Evolutionary conservation across 2,888 invertebrate species (phyloP), one percentile per base, ranked within the genome.

Genomic region (Siphlonurus alternatus): DNA sequence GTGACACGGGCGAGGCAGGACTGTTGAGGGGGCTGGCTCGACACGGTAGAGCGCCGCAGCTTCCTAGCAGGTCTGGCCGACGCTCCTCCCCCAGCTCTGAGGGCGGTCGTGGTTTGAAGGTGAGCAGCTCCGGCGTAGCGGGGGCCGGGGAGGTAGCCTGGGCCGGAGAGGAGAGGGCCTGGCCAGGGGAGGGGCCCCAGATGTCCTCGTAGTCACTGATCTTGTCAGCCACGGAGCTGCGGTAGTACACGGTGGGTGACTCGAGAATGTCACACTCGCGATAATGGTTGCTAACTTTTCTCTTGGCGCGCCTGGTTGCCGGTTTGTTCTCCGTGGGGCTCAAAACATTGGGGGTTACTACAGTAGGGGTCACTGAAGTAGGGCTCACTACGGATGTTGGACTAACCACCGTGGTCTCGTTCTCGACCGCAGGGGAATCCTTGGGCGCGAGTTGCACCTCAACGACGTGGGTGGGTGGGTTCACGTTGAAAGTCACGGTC

Each of bases 201-300:
- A 95, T 87, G 74, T 95, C 95, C 77, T 95, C 95, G 73, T 95
- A 95, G 76, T 95, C 95, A 70, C 93, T 93, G 60, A 90, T 87
- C 78, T 94, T 94, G 73, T 95, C 95, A 67, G 89, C 88, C 38
- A 94, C 80, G 1, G 89, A 88, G 75, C 93, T 93, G 70, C 89
- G 81, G 73, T 89, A 93, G 72, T 93, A 93, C 63, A 86, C 81
- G 67, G 85, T 85, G 38, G 87, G 87, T 63, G 90, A 89, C 75
- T 91, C 91, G 68, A 91, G 77, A 66, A 91, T 90, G 73, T 91
- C 89, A 20, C 89, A 89, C 73, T 88, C 88, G 78, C 84, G 78
- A 67, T 80, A 80, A 67, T 78, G 77, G 75, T 0, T 72, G 70
- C 10, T 75, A 73, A 15, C 76, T 73, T 65, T 74, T 22, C 63